phyloP scores from a whole-genome alignment of 1,140 invertebrate species.

The Tetraneura akinire region DNA sequence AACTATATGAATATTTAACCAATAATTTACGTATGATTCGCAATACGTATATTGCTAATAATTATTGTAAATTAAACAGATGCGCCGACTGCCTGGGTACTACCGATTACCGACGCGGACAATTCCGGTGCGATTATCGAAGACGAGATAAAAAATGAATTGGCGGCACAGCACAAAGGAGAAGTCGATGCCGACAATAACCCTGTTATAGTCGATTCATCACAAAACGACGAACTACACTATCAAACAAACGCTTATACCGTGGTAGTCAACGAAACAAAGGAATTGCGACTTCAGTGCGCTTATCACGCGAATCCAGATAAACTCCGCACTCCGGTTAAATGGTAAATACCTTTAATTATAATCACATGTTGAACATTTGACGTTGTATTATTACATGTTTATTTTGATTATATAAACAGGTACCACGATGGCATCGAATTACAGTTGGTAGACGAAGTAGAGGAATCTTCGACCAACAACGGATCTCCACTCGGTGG shows the following conservation, averaged over 20 bases:
- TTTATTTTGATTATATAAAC: not conserved
- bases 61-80: constrained; percentile 1
- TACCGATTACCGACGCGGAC: not conserved
- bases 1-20: too few species aligned
- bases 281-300: not conserved
- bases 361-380: too few species aligned
- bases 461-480: not conserved
- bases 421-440: constrained; percentile 19
- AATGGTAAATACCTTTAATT: constrained; percentile 15
- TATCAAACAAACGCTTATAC: constrained; percentile 21
- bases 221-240: not conserved
- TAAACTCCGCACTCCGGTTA: constrained; percentile 33
- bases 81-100: constrained; percentile 28
- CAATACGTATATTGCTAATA: not conserved
- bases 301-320: constrained; percentile 23
- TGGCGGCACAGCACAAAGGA: not conserved
- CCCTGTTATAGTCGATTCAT: not conserved
- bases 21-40: too few species aligned
- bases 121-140: constrained; percentile 20
- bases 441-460: constrained; percentile 6
- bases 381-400: too few species aligned
- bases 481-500: not conserved
- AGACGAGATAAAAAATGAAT: constrained; percentile 10
- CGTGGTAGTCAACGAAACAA: constrained; percentile 23
- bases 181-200: not conserved